Percentiles rank a stretch among this genome's conserved stretches.
Conservation (phyloP, 1,140 invertebrate species). For the Brachionus calyciflorus region DNA sequence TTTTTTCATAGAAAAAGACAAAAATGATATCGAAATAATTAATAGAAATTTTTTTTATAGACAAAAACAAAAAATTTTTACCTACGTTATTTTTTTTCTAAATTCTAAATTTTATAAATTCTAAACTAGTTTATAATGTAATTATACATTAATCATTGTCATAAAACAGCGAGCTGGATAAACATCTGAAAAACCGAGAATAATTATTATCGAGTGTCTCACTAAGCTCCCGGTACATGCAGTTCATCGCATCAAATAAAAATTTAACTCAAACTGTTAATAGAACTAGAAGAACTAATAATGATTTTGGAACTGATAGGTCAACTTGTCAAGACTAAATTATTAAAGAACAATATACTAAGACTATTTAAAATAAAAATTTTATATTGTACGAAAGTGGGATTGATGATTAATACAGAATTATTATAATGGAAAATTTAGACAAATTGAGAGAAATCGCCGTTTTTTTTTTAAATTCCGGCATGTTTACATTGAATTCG, state of each 20-base stretch:
- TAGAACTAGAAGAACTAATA: not conserved
- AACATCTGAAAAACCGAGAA: not conserved
- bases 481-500: no score
- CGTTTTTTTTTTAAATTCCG: no score
- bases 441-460: no score
- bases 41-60: no score
- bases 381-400: not conserved
- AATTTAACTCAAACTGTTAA: not conserved
- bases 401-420: not conserved
- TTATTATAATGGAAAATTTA: not conserved
- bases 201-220: not conserved
- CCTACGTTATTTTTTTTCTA: no score
- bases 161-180: not conserved
- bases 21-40: no score
- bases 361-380: not conserved
- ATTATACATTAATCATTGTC: not conserved
- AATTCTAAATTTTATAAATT: no score
- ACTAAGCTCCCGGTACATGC: not conserved
- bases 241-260: not conserved
- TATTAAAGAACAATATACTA: not conserved
- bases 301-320: not conserved
- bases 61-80: no score
- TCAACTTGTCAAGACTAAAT: not conserved
- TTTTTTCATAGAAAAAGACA: no score
- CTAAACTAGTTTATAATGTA: no score